Base-by-base conservation (phyloP, 2,888 invertebrate species). In the Cybosia mesomella region DNA sequence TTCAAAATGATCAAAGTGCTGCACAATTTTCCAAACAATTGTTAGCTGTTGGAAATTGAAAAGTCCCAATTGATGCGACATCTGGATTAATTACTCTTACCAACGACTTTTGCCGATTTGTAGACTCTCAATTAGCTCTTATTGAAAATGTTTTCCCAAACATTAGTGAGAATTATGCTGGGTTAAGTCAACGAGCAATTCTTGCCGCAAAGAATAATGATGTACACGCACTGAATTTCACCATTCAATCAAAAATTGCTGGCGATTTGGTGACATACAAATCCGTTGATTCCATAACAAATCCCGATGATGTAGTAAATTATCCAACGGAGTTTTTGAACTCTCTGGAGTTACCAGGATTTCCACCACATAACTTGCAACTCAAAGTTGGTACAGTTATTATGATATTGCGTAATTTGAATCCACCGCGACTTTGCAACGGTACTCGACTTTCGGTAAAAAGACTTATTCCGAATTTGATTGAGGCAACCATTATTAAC, bases 171-270 rank as follows among this genome's bases (percentile, higher is more conserved):
- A 74, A 83, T 71, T 74, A 81, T 63, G 64, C 75, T 78, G 84
- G 82, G 81, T 65, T 83, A 32, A 62, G 82, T 72, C 78, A 83
- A 79, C 76, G 82, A 75, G 79, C 75, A 71, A 86, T 83, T 71
- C 73, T 83, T 49, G 79, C 81, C 2, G 75, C 80, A 49, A 83
- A 80, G 75, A 83, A 84, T 64, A 74, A 71, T 66, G 78, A 71
- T 71, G 70, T 70, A 32, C 21, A 72, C 0, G 67, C 62, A 43
- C 34, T 71, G 13, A 73, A 73, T 73, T 64, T 64, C 11, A n/a
- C 64, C 22, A 73, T 73, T 71, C 67, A 71, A 34, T 28, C 58
- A 36, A 28, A 61, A 58, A 60, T 69, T 28, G 32, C 63, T n/a
- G 71, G 73, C 39, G 53, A 67, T 58, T 73, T 73, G 58, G 54